phyloP scores from a whole-genome alignment of 2,888 invertebrate species.

The Lithophane ornitopus region DNA sequence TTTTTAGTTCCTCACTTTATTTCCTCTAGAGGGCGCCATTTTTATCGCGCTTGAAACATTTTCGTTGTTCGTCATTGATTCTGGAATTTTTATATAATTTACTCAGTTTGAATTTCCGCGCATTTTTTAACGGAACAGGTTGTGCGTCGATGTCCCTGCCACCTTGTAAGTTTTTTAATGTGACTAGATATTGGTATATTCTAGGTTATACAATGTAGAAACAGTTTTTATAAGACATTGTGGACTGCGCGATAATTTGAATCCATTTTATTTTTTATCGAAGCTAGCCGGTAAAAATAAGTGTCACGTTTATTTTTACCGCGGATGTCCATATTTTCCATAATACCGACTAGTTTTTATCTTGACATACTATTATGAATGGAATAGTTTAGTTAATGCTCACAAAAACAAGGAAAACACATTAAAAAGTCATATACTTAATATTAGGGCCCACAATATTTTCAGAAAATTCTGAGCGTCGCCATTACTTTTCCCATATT shows the following conservation, averaged over 20 bases:
- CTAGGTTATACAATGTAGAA: background rate
- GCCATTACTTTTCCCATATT: background rate
- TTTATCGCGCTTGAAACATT: too few species aligned
- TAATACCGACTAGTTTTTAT: background rate
- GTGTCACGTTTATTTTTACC: background rate
- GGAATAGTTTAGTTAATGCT: background rate
- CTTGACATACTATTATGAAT: background rate
- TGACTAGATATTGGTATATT: background rate
- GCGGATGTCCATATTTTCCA: background rate
- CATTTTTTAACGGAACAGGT: too few species aligned
- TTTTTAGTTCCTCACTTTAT: too few species aligned
- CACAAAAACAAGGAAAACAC: background rate
- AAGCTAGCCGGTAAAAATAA: background rate
- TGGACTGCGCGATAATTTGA: background rate
- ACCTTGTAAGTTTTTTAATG: too few species aligned
- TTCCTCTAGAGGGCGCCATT: too few species aligned
- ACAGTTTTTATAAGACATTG: background rate
- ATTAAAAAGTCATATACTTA: background rate
- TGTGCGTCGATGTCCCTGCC: too few species aligned
- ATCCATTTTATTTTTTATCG: background rate
- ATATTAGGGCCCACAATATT: background rate
- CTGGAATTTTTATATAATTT: too few species aligned
- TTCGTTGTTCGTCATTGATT: too few species aligned
- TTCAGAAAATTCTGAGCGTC: constrained; percentile 18
- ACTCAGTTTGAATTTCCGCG: too few species aligned